phyloP scores from a whole-genome alignment of 1,140 invertebrate species.

The Drosophila arizonae region DNA sequence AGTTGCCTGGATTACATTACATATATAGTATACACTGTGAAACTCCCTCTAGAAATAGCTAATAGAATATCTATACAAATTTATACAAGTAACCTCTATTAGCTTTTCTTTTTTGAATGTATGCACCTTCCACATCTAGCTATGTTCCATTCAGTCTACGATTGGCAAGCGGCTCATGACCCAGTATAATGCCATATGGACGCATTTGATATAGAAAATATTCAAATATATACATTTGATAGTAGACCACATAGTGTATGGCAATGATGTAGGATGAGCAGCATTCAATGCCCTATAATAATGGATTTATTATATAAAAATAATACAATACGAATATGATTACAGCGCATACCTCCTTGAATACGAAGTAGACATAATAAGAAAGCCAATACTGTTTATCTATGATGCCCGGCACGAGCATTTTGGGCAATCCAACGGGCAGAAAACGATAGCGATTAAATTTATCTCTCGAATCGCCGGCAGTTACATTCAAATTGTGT shows the following conservation, averaged over 20 bases:
- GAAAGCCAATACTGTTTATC: slow-evolving; percentile 29
- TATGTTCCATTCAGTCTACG: not conserved
- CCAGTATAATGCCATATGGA: slow-evolving; percentile 86
- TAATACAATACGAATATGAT: not conserved
- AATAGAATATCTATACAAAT: too few species aligned
- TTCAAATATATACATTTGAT: slow-evolving; percentile 94
- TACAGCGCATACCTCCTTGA: slow-evolving; percentile 24
- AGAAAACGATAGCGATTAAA: slow-evolving; percentile 85
- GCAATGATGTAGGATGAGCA: slow-evolving; percentile 94
- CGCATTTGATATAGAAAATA: slow-evolving; percentile 93
- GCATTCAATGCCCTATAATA: slow-evolving; percentile 90
- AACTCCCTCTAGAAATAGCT: too few species aligned
- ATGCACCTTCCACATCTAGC: too few species aligned
- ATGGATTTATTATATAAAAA: not conserved
- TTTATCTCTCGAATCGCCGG: slow-evolving; percentile 94
- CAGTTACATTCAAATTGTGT: slow-evolving; percentile 90
- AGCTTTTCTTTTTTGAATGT: too few species aligned
- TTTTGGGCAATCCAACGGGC: slow-evolving; percentile 27
- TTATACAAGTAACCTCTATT: too few species aligned
- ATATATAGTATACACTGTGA: too few species aligned
- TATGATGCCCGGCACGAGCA: slow-evolving; percentile 31
- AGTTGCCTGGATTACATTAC: not conserved
- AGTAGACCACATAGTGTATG: slow-evolving; percentile 93
- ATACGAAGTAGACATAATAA: slow-evolving; percentile 12
- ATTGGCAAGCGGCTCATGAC: slow-evolving; percentile 15